phyloP scores from a whole-genome alignment of 2,113 vertebrate species.

The Physeter macrocephalus region DNA sequence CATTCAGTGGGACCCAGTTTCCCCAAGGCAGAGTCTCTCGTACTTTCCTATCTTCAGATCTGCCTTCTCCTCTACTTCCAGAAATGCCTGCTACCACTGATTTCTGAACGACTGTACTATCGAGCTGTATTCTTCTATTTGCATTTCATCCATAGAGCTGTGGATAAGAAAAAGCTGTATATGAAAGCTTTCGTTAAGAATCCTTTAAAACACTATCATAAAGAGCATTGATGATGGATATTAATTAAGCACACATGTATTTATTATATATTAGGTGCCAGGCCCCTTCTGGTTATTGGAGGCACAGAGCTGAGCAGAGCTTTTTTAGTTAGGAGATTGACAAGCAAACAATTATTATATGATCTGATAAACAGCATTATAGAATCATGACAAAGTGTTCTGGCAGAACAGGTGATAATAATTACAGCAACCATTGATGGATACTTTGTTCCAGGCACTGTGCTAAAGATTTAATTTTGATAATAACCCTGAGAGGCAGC shows the following conservation, averaged over 20 bases:
- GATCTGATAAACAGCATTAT: not conserved
- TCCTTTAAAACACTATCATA: not conserved
- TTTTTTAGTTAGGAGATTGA: not conserved
- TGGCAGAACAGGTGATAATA: not conserved
- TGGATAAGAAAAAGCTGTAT: not conserved
- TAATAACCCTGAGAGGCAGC: not conserved
- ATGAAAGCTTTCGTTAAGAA: not conserved
- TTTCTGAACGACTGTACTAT: not conserved
- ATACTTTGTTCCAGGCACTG: not conserved
- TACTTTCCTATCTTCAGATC: not conserved
- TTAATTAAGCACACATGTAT: not conserved
- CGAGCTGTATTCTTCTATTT: not conserved
- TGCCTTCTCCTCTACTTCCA: not conserved
- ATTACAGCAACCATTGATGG: not conserved
- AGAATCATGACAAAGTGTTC: not conserved
- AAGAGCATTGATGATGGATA: not conserved
- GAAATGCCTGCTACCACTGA: not conserved
- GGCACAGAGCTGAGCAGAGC: not conserved
- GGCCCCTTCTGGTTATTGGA: not conserved
- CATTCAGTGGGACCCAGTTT: not conserved
- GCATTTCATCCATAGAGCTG: not conserved
- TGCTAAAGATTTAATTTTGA: constrained; percentile 30
- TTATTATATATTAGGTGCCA: not conserved
- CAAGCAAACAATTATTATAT: not conserved
- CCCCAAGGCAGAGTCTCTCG: not conserved